Conservation (phyloP, 2,113 vertebrate species). For the Amblyopsis rosae region DNA sequence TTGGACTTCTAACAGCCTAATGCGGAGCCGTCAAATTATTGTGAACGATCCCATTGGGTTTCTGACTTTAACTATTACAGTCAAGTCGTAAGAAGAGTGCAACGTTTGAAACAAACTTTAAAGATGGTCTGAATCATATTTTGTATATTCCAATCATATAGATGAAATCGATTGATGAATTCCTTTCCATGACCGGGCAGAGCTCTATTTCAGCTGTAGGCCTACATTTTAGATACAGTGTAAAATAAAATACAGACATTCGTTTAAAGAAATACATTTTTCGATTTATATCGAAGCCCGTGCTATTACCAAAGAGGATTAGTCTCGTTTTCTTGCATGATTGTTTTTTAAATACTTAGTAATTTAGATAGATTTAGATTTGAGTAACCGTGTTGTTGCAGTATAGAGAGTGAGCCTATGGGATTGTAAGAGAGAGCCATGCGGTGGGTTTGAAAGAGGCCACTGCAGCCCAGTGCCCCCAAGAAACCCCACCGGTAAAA, state of each 20-base stretch:
- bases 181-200: no score
- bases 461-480: constrained; percentile 57
- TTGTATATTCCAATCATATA: no score
- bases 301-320: not conserved
- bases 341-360: not conserved
- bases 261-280: not conserved
- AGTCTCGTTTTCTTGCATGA: not conserved
- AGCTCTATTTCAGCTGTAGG: not conserved
- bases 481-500: constrained; percentile 71
- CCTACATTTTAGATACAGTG: not conserved
- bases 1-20: constrained; percentile 76
- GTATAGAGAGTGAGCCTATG: constrained; percentile 3
- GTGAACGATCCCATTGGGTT: constrained; percentile 51
- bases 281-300: not conserved
- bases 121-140: not conserved
- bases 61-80: constrained; percentile 40
- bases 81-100: constrained; percentile 28
- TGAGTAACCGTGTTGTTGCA: not conserved
- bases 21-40: constrained; percentile 70
- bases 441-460: constrained; percentile 59
- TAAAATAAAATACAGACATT: not conserved
- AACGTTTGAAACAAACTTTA: constrained; percentile 28
- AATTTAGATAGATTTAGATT: not conserved
- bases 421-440: constrained; percentile 31
- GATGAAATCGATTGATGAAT: no score